A percentile compares a stretch with the other conserved stretches of the same genome.
Evolutionary conservation across 2,113 vertebrate species (phyloP).

Genomic region (Monopterus albus): DNA sequence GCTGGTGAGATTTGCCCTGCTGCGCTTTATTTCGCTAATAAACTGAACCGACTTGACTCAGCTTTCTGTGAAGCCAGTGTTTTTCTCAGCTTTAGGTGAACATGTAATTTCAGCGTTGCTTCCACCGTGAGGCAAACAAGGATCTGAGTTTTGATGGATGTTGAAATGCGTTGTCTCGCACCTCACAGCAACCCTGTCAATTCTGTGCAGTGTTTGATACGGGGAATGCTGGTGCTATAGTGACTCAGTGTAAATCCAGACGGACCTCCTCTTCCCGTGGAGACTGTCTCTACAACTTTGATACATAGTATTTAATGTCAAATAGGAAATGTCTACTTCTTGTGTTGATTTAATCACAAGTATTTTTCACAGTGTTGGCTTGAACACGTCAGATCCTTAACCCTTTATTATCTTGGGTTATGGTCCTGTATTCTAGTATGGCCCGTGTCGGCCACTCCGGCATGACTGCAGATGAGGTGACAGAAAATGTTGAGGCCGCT

Average conservation of each 20-base stretch:
- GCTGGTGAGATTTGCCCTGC: constrained; percentile 82
- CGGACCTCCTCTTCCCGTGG: constrained; percentile 59
- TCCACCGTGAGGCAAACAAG: too few species aligned
- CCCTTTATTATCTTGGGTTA: neutral
- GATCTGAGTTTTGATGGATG: too few species aligned
- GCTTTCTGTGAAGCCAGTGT: too few species aligned
- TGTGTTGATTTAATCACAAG: neutral
- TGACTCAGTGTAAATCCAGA: constrained; percentile 77
- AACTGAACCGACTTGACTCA: neutral
- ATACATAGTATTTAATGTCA: constrained; percentile 43
- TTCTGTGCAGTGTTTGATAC: constrained; percentile 47
- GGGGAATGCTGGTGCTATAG: constrained; percentile 71
- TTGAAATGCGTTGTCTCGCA: too few species aligned
- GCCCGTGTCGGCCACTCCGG: constrained; percentile 83
- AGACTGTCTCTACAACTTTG: constrained; percentile 80
- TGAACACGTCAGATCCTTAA: neutral
- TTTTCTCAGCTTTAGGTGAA: neutral
- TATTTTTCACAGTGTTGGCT: neutral
- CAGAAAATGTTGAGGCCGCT: constrained; percentile 83
- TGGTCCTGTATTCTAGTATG: constrained; percentile 76
- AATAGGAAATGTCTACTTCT: neutral
- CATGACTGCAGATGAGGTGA: constrained; percentile 84
- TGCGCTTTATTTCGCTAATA: neutral
- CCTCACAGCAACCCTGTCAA: constrained; percentile 64
- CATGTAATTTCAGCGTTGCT: neutral